Base-by-base conservation (phyloP, 2,797 vertebrate genomes). In the Enteromius afrohamiltoni region DNA sequence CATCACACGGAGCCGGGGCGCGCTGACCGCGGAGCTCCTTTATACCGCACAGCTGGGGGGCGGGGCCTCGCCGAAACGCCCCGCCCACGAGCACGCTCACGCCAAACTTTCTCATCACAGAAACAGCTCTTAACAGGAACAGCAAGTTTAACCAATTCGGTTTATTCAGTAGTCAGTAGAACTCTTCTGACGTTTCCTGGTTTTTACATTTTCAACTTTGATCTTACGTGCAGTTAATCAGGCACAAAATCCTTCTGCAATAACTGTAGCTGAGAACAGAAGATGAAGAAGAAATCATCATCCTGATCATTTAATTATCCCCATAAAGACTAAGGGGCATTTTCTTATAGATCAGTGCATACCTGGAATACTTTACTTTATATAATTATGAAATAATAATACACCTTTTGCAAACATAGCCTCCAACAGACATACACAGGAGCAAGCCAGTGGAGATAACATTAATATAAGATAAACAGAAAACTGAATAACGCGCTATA, bases 21-120 rank as follows among this genome's bases (percentile, higher is more conserved):
- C 55, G 77, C 19, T 5, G 14, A 84, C 55, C 31, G 85, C 53
- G 58, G 2, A 29, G 4, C 79, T 86, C 0, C 3, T 91, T 92
- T 93, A 92, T 93, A 88, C 86, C 53, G 71, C 68, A 21, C 71
- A 29, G 23, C 23, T 1, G 3, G 71, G 64, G 60, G 83, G 82
- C 79, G 85, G 90, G 89, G 91, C 10, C 3, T 40, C 1, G 26
- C 1, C 16, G 0, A 4, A 2, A 71, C 21, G 21, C 71, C 40
- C n/a, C 40, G 58, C 68, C 17, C 4, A 60, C 3, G 55, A 13
- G 58, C 65, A 34, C n/a, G 26, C 10, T 17, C 77, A 21, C 19
- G 14, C 45, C 1, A 40, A n/a, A 6, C 37, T 2, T 2, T 9
- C 0, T 42, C 31, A 7, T 42, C 21, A 9, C 1, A 8, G 26